Percentiles rank a stretch among this genome's conserved stretches.
phyloP scores from a whole-genome alignment of 2,113 vertebrate genomes.

The Polyodon spathula region DNA sequence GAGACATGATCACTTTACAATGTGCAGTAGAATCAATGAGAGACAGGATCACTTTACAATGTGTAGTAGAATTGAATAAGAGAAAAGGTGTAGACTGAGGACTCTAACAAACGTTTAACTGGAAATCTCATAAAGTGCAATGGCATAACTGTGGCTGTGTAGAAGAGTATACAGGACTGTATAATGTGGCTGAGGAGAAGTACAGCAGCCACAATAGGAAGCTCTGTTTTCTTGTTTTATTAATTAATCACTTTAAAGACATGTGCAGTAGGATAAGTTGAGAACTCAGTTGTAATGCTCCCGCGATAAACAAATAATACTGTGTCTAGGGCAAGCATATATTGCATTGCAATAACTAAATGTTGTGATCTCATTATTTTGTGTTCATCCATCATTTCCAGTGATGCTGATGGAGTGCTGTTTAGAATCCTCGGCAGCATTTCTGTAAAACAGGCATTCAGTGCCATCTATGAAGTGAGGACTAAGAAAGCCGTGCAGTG shows the following conservation, averaged over 20 bases:
- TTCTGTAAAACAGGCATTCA: background rate
- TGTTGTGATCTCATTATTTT: constrained; percentile 41
- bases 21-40: background rate
- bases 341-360: constrained; percentile 55
- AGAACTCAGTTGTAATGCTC: constrained; percentile 9
- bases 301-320: constrained; percentile 59
- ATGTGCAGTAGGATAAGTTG: too few relatives aligned
- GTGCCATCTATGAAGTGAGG: constrained; percentile 4
- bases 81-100: too few relatives aligned
- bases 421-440: too few relatives aligned
- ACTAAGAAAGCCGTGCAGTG: background rate
- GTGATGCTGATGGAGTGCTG: background rate
- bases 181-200: too few relatives aligned
- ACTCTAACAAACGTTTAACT: background rate
- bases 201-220: constrained; percentile 20
- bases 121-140: background rate
- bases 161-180: constrained; percentile 4
- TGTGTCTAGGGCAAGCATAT: constrained; percentile 37
- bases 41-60: too few relatives aligned
- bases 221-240: background rate
- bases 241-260: too few relatives aligned
- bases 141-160: constrained; percentile 10
- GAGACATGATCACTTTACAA: background rate
- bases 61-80: too few relatives aligned
- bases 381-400: constrained; percentile 2